Evolutionary conservation across 2,888 invertebrate genomes (phyloP).

Genomic region (Pantelozetes paolii): DNA sequence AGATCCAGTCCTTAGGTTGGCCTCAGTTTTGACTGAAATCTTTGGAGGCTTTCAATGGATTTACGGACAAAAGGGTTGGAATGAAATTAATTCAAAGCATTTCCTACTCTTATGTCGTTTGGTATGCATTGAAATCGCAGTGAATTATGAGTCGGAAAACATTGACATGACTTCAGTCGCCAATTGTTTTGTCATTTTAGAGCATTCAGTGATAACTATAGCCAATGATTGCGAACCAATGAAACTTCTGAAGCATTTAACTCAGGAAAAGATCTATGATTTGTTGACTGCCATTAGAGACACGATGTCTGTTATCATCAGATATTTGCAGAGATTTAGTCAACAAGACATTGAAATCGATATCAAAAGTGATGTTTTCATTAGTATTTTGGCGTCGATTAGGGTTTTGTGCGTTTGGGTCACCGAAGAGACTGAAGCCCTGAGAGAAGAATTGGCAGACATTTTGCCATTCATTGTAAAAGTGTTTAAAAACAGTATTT

Average conservation of each 20-base stretch:
- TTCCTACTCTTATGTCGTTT: slow-evolving; percentile 36
- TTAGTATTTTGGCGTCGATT: slow-evolving; percentile 36
- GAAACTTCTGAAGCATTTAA: neutral
- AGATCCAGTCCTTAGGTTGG: slow-evolving; percentile 5
- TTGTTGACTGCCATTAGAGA: slow-evolving; percentile 29
- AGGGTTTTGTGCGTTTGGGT: slow-evolving; percentile 38
- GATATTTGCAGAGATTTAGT: slow-evolving; percentile 19
- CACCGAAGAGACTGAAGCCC: slow-evolving; percentile 40
- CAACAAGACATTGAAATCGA: neutral
- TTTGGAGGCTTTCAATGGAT: slow-evolving; percentile 23
- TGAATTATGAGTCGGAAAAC: slow-evolving; percentile 24
- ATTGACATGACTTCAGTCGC: slow-evolving; percentile 24
- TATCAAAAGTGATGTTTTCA: neutral
- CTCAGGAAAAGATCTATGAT: slow-evolving; percentile 30
- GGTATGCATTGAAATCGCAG: slow-evolving; percentile 32
- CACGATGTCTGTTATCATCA: slow-evolving; percentile 32
- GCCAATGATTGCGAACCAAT: slow-evolving; percentile 10
- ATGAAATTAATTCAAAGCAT: slow-evolving; percentile 23
- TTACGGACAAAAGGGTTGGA: slow-evolving; percentile 7
- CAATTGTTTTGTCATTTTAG: slow-evolving; percentile 31
- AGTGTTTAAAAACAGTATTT: neutral
- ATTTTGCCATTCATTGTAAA: slow-evolving; percentile 39
- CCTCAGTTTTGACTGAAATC: neutral
- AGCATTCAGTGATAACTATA: slow-evolving; percentile 26
- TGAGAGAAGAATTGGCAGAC: slow-evolving; percentile 32